phyloP scores from a whole-genome alignment of 2,888 invertebrate genomes.

The Chymomyza caudatula region DNA sequence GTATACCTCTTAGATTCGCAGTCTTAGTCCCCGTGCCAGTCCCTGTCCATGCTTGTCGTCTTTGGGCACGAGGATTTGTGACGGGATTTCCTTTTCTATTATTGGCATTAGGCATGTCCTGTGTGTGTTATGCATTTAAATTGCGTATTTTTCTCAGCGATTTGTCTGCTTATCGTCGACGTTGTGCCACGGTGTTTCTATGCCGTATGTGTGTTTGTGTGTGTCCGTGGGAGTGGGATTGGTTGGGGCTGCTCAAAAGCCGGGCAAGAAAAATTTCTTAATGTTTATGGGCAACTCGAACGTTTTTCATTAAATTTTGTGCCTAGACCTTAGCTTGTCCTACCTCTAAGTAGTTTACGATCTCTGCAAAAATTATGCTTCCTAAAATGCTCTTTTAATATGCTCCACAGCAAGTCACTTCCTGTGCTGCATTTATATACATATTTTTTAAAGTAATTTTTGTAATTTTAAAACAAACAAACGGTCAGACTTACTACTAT shows the following conservation, averaged over 20 bases:
- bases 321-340: slow-evolving; percentile 15
- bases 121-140: slow-evolving; percentile 79
- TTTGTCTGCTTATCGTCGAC: slow-evolving; percentile 76
- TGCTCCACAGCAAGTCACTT: slow-evolving; percentile 36
- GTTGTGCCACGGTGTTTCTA: background rate
- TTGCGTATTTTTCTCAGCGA: slow-evolving; percentile 79
- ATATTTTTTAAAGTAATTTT: slow-evolving; percentile 58
- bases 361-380: slow-evolving; percentile 52
- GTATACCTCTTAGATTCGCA: no score
- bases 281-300: slow-evolving; percentile 64
- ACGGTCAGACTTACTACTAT: slow-evolving; percentile 8
- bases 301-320: slow-evolving; percentile 73
- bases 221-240: no score
- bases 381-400: slow-evolving; percentile 63
- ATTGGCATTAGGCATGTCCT: slow-evolving; percentile 79
- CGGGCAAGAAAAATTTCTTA: slow-evolving; percentile 57
- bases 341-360: slow-evolving; percentile 70
- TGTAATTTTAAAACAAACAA: slow-evolving; percentile 71
- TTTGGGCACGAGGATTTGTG: slow-evolving; percentile 74
- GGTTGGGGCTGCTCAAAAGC: background rate
- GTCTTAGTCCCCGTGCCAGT: slow-evolving; percentile 48
- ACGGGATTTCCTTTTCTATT: slow-evolving; percentile 79
- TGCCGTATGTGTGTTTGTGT: background rate
- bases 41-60: slow-evolving; percentile 44
- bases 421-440: slow-evolving; percentile 31